Base-by-base conservation (phyloP, 1,140 invertebrate species). In the Drosophila trapezifrons region DNA sequence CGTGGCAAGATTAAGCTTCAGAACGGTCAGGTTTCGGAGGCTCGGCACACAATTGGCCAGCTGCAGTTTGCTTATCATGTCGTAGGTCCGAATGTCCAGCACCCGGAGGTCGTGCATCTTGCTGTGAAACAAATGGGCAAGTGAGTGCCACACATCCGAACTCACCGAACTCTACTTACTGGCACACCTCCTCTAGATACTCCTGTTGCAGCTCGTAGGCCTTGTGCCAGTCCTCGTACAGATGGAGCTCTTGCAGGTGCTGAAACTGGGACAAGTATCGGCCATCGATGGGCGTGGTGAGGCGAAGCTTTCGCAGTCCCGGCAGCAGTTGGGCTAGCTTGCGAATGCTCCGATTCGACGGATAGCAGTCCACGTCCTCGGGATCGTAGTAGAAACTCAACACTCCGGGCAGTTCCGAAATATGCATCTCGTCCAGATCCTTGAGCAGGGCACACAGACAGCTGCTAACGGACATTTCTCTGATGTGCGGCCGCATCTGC, bases 161-260 rank as follows among this genome's bases (percentile, higher is more conserved):
- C 5, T 29, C 17, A 18, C 0, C 18, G 9, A 32, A 63, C 18
- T 25, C 46, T 54, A 64, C 64, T 74, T 62, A 86, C 76, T 63
- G 67, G 52, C 81, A 90, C 10, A 91, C 54, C 29, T 91, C 79
- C 56, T 91, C 85, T 3, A 91, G 58, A 67, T 89, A 78, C 38
- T 83, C 65, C 20, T 91, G 81, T 13, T 86, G 65, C 35, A 91
- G 42, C 58, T 91, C 90, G 17, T 83, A 89, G 17, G 70, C 78
- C 47, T 90, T 91, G 56, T 90, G 74, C 40, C 85, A 77, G 17
- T 90, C 90, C 4, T 91, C 89, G 17, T 91, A 91, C 42, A 91
- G 58, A 15, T 90, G 79, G 1, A 91, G 46, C 32, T 91, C 89
- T 12, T 90, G 56, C 32, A 91, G 54, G 12, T 90, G 55, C n/a